phyloP scores from a whole-genome alignment of 2,113 vertebrate genomes.

The Semicossyphus pulcher region DNA sequence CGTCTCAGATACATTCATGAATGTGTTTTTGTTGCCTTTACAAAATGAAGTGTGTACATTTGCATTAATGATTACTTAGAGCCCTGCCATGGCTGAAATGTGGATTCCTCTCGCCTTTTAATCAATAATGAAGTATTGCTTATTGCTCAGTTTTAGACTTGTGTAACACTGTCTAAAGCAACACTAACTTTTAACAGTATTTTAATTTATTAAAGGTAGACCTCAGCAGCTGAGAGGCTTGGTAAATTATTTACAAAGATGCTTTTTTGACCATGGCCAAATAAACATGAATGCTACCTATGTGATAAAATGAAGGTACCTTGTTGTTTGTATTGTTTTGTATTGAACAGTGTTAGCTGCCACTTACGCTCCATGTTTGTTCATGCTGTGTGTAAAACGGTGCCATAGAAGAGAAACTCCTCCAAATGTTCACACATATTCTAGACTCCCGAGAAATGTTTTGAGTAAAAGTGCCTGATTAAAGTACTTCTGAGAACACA shows the following conservation, averaged over 20 bases:
- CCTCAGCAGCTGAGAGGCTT: conserved; percentile 25
- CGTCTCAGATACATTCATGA: conserved; percentile 29
- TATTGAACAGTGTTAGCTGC: conserved; percentile 51
- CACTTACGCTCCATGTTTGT: conserved; percentile 44
- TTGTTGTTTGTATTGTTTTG: conserved; percentile 52
- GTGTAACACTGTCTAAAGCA: conserved; percentile 18
- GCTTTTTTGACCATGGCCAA: conserved; percentile 51
- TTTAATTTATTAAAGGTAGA: conserved; percentile 55
- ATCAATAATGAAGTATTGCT: conserved; percentile 9
- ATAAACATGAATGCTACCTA: conserved; percentile 59
- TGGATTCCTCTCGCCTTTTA: conserved; percentile 1
- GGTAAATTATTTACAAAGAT: conserved; percentile 50
- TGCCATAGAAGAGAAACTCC: conserved; percentile 47
- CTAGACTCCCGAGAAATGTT: conserved; percentile 67
- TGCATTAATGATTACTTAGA: conserved; percentile 20
- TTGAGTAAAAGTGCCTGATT: conserved; percentile 83
- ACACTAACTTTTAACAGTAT: conserved; percentile 40
- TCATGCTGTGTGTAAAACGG: conserved; percentile 14
- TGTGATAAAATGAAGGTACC: conserved; percentile 52
- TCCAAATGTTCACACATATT: conserved; percentile 47
- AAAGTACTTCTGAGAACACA: conserved; percentile 71
- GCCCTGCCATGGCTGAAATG: conserved; percentile 17
- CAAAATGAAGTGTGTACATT: conserved; percentile 24
- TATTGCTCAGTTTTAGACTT: conserved; percentile 29
- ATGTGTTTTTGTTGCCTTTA: conserved; percentile 42